Base-by-base conservation (phyloP, 2,888 invertebrate genomes). In the Formica aserva region DNA sequence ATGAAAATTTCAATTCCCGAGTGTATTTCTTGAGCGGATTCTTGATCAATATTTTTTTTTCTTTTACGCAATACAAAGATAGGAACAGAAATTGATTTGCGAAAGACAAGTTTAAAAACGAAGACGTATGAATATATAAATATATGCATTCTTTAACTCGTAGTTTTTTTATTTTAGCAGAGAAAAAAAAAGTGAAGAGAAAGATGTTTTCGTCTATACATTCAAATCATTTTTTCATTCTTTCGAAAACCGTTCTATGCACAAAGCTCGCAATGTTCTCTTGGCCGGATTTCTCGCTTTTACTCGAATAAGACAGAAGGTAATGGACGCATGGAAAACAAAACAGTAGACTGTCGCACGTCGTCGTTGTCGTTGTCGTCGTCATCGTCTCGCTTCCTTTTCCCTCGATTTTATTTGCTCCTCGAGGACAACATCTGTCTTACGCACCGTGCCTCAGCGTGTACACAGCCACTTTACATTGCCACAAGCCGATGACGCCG, bases 371-470 rank as follows among this genome's bases (percentile, higher is more conserved):
- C 83, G 83, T 77, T 85, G 80, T 80, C 72, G 69, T 83, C 66
- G 22, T 52, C 57, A 45, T 84, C 75, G 63, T 75, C 45, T 63
- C 52, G 80, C 78, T 71, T 66, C 67, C 80, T 87, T 80, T 80
- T 63, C 77, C 66, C 69, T 35, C 65, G 77, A 71, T 89, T 90
- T 90, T 91, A 88, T 89, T 91, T 89, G 84, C 77, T 90, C 78
- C 85, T 82, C 77, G 80, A 29, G 69, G 60, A 57, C 91, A 92
- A 92, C 91, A 92, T 92, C 92, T 92, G 92, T 92, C 92, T 91
- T 89, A 89, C 88, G 89, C 89, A 83, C 84, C 83, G 80, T 84
- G 80, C 85, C 86, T 81, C 84, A 87, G 86, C 86, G 85, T 89
- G 82, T 52, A n/a, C 78, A 60, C 72, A 60, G 78, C 86, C 76